Evolutionary conservation across 2,888 invertebrate genomes (phyloP).

Genomic region (Oscheius onirici): DNA sequence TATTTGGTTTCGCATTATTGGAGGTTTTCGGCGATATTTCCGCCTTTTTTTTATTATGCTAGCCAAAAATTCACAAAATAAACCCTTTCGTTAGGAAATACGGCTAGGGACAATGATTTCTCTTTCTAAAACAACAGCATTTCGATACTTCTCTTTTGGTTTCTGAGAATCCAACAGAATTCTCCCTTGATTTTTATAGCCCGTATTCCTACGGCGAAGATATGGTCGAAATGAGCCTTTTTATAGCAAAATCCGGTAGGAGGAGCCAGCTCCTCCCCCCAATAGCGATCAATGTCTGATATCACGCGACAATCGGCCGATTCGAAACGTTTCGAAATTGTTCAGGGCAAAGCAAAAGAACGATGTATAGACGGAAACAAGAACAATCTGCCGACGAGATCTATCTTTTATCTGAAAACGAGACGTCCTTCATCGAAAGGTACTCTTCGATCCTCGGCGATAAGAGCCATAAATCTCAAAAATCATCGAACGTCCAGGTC

Average conservation of each 20-base stretch:
- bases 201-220: constrained; percentile 59
- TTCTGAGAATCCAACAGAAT: neutral
- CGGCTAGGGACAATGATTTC: neutral
- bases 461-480: no score
- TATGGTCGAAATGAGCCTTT: constrained; percentile 35
- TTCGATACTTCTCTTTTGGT: neutral
- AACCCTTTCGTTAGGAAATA: constrained; percentile 7
- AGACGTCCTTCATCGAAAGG: neutral
- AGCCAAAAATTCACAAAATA: neutral
- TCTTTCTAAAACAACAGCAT: neutral
- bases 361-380: neutral
- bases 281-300: constrained; percentile 32
- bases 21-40: neutral
- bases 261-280: constrained; percentile 38
- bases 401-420: neutral
- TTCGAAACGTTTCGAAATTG: constrained; percentile 21
- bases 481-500: no score
- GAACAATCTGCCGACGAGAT: neutral
- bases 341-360: neutral
- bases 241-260: constrained; percentile 31
- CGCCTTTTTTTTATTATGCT: neutral
- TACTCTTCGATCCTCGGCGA: no score
- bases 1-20: neutral
- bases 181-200: constrained; percentile 22
- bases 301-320: constrained; percentile 31